Evolutionary conservation across 2,888 invertebrate species (phyloP), one percentile per base, ranked within the genome.

Genomic region (Latrodectus hesperus): DNA sequence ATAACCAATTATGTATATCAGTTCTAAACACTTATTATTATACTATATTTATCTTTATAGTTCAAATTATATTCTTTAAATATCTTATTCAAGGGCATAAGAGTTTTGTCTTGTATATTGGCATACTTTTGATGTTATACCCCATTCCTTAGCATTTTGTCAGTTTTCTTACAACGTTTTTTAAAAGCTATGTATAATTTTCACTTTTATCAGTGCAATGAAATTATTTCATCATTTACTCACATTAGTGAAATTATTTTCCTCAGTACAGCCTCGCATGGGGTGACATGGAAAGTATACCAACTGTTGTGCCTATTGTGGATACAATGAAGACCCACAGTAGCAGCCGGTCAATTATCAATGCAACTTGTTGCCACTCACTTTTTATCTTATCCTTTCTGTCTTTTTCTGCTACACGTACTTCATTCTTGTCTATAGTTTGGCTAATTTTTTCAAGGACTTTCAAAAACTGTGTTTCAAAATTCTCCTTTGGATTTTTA

Each of bases 341-440:
- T 0, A 96, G 93, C 6, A 96, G 94, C 65, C 96, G 94, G 92
- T 97, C 97, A 88, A 96, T 94, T 16, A 97, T 96, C 79, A 97
- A 94, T 1, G 97, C 96, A 88, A 96, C 92, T 91, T 95, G 95
- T 90, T 95, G 96, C 97, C 97, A 97, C 92, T 97, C 97, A 81
- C 96, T 93, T 91, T 96, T 96, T 88, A 96, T 95, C 75, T 95
- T 94, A 91, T 97, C 96, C 79, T 95, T 93, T 78, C 95, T 94
- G 91, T 97, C 96, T 92, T 95, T 96, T 90, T 96, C 96, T 0
- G 95, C 94, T 10, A 96, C 94, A 8, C 97, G 94, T 91, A 95
- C 94, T 92, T 96, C 96, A 93, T 96, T 96, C 75, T 94, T 93
- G 90, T 97, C 96, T 88, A 96, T 95, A 8, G 96, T 96, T 89